These are phyloP conservation scores for Pedetes capensis DNA, from an alignment of 2,113 vertebrate species.

Conservation along the genomic window DNA sequence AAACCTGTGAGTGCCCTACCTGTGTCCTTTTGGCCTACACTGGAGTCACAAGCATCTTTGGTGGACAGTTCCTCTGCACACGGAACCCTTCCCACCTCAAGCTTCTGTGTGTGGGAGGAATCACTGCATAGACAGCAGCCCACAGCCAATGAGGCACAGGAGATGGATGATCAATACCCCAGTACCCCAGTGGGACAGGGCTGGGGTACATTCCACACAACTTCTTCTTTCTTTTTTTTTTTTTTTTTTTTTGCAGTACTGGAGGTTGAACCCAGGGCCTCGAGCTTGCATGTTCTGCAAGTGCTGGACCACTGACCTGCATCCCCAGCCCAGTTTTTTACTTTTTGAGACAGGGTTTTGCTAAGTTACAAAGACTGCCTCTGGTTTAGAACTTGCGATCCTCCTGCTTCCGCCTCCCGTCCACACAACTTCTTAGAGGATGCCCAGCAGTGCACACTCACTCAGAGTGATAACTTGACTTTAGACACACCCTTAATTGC, in stretches of 20 bases:
- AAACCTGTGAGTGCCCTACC: not conserved
- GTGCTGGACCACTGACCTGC: too few relatives aligned
- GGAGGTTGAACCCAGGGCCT: too few relatives aligned
- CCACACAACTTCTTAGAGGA: too few relatives aligned
- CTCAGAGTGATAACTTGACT: not conserved
- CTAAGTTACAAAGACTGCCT: too few relatives aligned
- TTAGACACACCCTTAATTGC: not conserved
- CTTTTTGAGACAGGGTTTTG: too few relatives aligned
- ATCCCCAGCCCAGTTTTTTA: too few relatives aligned
- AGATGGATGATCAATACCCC: not conserved
- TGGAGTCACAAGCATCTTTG: not conserved
- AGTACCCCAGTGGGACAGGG: not conserved
- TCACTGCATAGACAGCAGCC: not conserved
- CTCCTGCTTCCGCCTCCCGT: too few relatives aligned
- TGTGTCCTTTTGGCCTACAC: not conserved
- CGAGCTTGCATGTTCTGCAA: too few relatives aligned
- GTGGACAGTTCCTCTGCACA: not conserved
- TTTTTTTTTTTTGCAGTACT: too few relatives aligned
- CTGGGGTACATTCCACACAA: not conserved
- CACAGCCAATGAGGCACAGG: too few relatives aligned
- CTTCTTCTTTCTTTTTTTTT: too few relatives aligned
- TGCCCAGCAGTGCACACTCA: not conserved
- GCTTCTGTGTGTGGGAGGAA: not conserved
- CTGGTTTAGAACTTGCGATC: too few relatives aligned
- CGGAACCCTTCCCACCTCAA: not conserved